These are phyloP conservation scores for Emydocephalus ijimae DNA, from an alignment of 2,113 vertebrate species.

Conservation along the genomic window DNA sequence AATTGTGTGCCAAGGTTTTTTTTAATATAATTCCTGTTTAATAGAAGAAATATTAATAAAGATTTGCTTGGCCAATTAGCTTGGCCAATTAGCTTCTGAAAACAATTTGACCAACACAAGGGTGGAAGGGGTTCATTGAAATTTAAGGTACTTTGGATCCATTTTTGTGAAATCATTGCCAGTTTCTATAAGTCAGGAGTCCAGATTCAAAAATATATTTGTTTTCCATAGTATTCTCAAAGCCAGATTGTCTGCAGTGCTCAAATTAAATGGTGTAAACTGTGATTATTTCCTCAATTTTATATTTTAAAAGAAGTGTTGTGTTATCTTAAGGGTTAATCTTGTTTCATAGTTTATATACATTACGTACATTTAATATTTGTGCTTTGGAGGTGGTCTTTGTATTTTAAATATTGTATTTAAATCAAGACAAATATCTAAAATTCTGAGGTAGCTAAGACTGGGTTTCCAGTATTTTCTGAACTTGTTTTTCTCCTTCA, in stretches of 20 bases:
- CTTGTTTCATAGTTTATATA: neutral
- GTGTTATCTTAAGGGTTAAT: neutral
- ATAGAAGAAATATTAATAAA: neutral
- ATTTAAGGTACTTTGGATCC: neutral
- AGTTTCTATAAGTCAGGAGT: neutral
- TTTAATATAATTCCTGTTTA: neutral
- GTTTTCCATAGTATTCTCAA: neutral
- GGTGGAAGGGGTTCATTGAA: neutral
- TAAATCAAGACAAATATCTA: neutral
- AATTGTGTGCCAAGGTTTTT: neutral
- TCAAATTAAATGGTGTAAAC: neutral
- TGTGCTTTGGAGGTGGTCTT: too few species aligned
- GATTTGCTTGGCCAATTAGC: too few species aligned
- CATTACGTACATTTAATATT: neutral
- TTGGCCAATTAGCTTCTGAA: neutral
- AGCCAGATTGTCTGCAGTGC: neutral
- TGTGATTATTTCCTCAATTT: neutral
- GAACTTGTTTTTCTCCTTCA: neutral
- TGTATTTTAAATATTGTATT: neutral
- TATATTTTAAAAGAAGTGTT: neutral
- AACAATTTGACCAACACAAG: neutral
- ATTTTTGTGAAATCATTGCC: neutral
- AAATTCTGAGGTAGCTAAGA: neutral
- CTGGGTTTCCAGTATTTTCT: neutral
- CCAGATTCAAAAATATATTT: neutral